Evolutionary conservation across 2,113 vertebrate species (phyloP), one percentile per base, ranked within the genome.

Genomic region (Butorides virescens): DNA sequence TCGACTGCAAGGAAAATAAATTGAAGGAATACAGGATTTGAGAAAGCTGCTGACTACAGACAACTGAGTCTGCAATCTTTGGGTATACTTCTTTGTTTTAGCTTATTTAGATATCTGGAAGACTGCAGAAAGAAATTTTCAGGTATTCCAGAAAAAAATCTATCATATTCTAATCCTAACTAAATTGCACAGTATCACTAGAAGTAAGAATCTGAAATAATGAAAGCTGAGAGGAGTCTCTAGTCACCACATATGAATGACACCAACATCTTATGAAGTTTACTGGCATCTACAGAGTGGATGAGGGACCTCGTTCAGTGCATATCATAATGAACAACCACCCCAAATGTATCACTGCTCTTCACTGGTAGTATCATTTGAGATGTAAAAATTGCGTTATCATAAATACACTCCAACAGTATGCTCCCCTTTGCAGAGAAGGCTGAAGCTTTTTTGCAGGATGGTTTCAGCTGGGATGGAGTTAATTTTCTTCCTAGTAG

Each of bases 11-110:
- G 91, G 78, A 95, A 96, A 96, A 94, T 94, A 95, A 93, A 97
- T 81, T 84, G 90, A 95, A 95, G 76, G 80, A 90, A 94, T 62
- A 87, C 55, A 87, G 49, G 79, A 95, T 93, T 90, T 66, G 81
- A 97, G 55, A 85, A 96, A 98, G 92, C 39, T 80, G 85, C 90
- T 97, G 79, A 97, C 95, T 95, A 77, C 55, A 63, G 68, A 65
- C 36, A 83, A 73, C 91, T 85, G 56, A 95, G 74, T 56, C 63
- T 78, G 81, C 80, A 91, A 55, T 56, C n/a, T 86, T 89, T 93
- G 91, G 83, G 63, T 87, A 58, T 73, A 73, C 32, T 85, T 85
- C 32, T 89, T 81, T 87, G n/a, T 70, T 97, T 96, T 86, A 91
- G 61, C 47, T 86, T 84, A 76, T 77, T 94, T 82, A 59, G 59